Evolutionary conservation across 2,113 vertebrate species (phyloP).

Genomic region (Chamaetylas fuelleborni): DNA sequence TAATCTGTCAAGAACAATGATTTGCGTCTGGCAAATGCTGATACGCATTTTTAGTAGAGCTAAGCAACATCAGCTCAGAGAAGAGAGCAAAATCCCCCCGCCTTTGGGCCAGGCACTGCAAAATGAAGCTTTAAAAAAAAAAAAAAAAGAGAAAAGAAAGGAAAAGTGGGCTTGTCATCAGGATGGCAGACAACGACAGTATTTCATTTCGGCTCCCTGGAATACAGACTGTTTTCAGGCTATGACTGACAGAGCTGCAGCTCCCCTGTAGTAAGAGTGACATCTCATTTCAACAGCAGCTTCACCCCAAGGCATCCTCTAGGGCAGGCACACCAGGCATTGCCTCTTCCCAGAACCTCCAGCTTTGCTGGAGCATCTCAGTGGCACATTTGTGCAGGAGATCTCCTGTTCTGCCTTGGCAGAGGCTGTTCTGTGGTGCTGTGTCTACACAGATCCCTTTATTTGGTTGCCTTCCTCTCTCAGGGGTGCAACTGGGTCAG

Average conservation of each 20-base stretch:
- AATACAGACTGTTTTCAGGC: not conserved
- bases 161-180: not conserved
- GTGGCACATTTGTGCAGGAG: not conserved
- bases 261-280: not conserved
- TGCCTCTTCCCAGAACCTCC: not conserved
- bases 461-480: not conserved
- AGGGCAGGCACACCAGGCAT: not conserved
- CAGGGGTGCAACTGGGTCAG: not conserved
- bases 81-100: not conserved
- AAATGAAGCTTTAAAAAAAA: not conserved
- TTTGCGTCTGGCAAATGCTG: not conserved
- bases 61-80: not conserved
- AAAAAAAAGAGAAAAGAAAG: not conserved
- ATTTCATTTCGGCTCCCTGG: not conserved
- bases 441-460: not conserved
- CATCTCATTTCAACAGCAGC: not conserved
- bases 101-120: not conserved
- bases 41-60: not conserved
- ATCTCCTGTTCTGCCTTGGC: not conserved
- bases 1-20: conserved; percentile 29
- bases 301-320: not conserved
- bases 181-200: not conserved
- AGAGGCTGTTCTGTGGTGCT: not conserved
- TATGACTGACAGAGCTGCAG: not conserved
- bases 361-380: not conserved